A percentile compares a stretch with the other conserved stretches of the same genome.
These are phyloP conservation scores for Dinomys branickii DNA, from an alignment of 2,113 vertebrate species.

Conservation along the genomic window DNA sequence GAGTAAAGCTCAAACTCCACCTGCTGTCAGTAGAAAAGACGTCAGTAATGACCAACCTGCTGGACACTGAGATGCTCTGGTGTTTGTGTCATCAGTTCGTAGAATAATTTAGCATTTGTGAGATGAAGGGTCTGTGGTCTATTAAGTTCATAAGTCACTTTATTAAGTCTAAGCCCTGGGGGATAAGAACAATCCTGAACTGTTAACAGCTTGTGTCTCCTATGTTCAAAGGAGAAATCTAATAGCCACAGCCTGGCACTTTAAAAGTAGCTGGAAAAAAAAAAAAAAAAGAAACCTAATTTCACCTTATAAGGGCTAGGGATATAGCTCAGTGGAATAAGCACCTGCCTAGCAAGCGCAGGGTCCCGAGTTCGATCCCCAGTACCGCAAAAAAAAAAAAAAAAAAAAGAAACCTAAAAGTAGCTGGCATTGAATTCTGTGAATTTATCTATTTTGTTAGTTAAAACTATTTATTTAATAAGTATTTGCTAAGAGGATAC, in stretches of 20 bases:
- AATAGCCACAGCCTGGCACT: not conserved
- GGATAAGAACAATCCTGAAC: not conserved
- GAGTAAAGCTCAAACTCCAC: not conserved
- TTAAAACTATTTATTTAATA: slow-evolving; percentile 6
- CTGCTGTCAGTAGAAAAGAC: not conserved
- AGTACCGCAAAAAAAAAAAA: no score
- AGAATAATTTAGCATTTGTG: not conserved
- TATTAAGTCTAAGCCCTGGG: not conserved
- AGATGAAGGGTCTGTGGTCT: not conserved
- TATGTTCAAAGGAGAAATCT: not conserved
- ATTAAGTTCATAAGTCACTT: not conserved
- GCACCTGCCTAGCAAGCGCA: no score
- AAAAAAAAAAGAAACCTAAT: no score
- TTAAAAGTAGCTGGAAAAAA: slow-evolving; percentile 27
- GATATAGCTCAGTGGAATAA: no score
- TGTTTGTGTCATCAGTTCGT: not conserved
- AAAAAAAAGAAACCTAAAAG: no score
- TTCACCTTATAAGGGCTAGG: no score
- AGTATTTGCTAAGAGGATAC: slow-evolving; percentile 24
- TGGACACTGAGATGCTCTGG: not conserved
- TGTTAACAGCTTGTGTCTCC: not conserved
- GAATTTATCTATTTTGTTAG: slow-evolving; percentile 25
- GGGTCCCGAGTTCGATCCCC: no score
- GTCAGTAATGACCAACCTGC: not conserved
- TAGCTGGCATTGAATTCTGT: not conserved